phyloP scores from a whole-genome alignment of 2,888 invertebrate species.

The Leucophenga montana region DNA sequence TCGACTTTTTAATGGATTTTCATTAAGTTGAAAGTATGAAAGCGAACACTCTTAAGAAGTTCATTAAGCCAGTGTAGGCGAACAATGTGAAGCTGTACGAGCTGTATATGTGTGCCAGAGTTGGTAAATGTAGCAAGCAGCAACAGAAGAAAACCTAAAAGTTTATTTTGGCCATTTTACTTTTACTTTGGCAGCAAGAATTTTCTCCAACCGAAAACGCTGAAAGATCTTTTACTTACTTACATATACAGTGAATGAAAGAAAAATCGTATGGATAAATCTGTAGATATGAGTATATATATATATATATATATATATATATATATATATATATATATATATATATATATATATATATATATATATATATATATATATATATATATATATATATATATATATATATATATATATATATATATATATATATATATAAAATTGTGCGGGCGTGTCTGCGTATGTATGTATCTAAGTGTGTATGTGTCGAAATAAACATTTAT shows the following conservation, averaged over 20 bases:
- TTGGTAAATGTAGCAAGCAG: slow-evolving; percentile 36
- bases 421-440: slow-evolving; percentile 24
- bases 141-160: slow-evolving; percentile 47
- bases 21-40: slow-evolving; percentile 50
- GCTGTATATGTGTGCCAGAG: not conserved
- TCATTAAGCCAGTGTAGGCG: slow-evolving; percentile 50
- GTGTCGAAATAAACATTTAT: slow-evolving; percentile 52
- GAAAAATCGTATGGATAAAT: slow-evolving; percentile 1
- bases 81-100: slow-evolving; percentile 10
- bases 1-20: slow-evolving; percentile 65
- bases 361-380: slow-evolving; percentile 21
- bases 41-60: slow-evolving; percentile 59
- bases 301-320: not conserved
- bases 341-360: not conserved
- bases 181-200: slow-evolving; percentile 16
- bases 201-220: slow-evolving; percentile 41
- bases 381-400: not conserved
- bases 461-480: slow-evolving; percentile 25
- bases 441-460: slow-evolving; percentile 26
- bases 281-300: too few species aligned
- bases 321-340: slow-evolving; percentile 21
- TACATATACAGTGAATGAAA: slow-evolving; percentile 39
- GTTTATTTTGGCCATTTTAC: slow-evolving; percentile 66
- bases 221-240: slow-evolving; percentile 59
- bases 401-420: not conserved